These are phyloP conservation scores for Stenodema calcarata DNA, from an alignment of 2,888 invertebrate species.

Conservation along the genomic window DNA sequence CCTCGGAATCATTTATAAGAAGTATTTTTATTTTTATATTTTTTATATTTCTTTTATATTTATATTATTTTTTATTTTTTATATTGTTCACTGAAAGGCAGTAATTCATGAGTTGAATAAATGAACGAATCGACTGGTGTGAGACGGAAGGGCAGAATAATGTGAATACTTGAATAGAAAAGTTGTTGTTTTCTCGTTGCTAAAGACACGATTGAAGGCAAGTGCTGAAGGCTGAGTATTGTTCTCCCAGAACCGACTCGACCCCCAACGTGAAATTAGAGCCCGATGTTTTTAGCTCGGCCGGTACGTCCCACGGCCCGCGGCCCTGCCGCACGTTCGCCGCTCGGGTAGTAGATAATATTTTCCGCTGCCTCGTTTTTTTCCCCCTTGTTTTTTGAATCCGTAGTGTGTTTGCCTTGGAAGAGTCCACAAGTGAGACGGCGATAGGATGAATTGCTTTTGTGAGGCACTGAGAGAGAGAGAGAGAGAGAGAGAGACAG, in stretches of 20 bases:
- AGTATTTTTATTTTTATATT: no score
- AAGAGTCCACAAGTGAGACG: slow-evolving; percentile 10
- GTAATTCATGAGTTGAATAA: no score
- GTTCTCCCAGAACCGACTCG: slow-evolving; percentile 9
- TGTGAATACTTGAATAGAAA: background rate
- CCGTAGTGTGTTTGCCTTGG: slow-evolving; percentile 27
- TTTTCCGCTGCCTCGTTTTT: slow-evolving; percentile 38
- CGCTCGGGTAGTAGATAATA: slow-evolving; percentile 36
- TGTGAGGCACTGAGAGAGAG: slow-evolving; percentile 7
- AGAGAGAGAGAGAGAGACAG: slow-evolving; percentile 7
- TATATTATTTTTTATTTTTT: no score
- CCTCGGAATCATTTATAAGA: no score
- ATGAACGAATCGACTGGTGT: no score
- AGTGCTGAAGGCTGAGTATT: slow-evolving; percentile 29
- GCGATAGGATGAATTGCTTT: background rate
- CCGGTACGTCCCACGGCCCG: background rate
- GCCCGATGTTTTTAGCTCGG: slow-evolving; percentile 46
- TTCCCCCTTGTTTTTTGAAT: background rate
- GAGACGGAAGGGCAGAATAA: background rate
- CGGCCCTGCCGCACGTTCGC: background rate
- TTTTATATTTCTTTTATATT: no score
- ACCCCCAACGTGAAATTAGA: slow-evolving; percentile 27
- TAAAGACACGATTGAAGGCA: slow-evolving; percentile 9
- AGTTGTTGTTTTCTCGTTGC: background rate
- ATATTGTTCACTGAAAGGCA: no score